phyloP scores from a whole-genome alignment of 2,888 invertebrate species.

The Drosophila ezoana region DNA sequence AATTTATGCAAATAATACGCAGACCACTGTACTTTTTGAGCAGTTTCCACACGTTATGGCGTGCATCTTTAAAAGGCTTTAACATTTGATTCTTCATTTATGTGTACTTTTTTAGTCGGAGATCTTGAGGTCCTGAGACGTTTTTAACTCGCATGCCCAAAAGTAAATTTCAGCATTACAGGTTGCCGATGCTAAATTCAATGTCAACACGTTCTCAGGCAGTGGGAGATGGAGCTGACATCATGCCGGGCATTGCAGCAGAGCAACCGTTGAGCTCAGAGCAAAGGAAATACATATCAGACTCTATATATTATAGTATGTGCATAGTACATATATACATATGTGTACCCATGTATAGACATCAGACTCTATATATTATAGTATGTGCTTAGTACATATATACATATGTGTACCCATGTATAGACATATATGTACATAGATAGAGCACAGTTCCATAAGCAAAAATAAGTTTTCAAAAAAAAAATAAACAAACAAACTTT shows the following conservation, averaged over 20 bases:
- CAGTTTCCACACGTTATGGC: not conserved
- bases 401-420: constrained; percentile 6
- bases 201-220: constrained; percentile 56
- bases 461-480: constrained; percentile 13
- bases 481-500: constrained; percentile 51
- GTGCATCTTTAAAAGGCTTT: not conserved
- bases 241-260: constrained; percentile 47
- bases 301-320: not conserved
- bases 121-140: not conserved
- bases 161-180: constrained; percentile 26
- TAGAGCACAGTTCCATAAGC: constrained; percentile 44
- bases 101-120: constrained; percentile 8
- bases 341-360: constrained; percentile 5
- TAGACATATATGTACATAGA: constrained; percentile 14
- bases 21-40: not conserved
- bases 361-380: not conserved
- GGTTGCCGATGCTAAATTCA: constrained; percentile 45
- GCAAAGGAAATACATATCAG: constrained; percentile 23
- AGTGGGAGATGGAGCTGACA: constrained; percentile 61
- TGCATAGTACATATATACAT: not conserved
- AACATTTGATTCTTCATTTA: not conserved
- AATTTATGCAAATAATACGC: constrained; percentile 27
- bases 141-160: constrained; percentile 24
- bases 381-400: not conserved
- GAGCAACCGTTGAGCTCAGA: constrained; percentile 6